These are phyloP conservation scores for Eulemur rubriventer DNA, from an alignment of 2,797 vertebrate species.

Conservation along the genomic window DNA sequence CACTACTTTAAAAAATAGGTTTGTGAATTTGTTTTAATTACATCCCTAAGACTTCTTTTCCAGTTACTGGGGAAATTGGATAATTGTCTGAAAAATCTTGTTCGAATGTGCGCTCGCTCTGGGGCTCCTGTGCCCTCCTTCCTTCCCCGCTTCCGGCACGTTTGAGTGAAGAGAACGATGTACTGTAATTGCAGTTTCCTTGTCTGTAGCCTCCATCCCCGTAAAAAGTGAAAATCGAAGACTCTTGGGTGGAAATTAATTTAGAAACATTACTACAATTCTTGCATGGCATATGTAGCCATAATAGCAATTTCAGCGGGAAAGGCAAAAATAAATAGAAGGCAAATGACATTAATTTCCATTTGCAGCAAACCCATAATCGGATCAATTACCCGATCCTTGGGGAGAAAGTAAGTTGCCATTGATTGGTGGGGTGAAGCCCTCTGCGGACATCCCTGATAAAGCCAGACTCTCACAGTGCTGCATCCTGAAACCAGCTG, in stretches of 20 bases:
- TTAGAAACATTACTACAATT: constrained; percentile 26
- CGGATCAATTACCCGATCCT: background rate
- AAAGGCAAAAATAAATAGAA: constrained; percentile 44
- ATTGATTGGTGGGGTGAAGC: background rate
- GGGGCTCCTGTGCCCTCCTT: background rate
- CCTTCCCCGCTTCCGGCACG: background rate
- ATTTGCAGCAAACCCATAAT: background rate
- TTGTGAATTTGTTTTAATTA: background rate
- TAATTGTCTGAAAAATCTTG: background rate
- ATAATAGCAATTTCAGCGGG: background rate
- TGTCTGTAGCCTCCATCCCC: background rate
- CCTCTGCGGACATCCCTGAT: background rate
- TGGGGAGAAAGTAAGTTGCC: background rate
- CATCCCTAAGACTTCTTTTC: background rate
- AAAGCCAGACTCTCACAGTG: rapidly evolving
- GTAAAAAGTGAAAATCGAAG: background rate
- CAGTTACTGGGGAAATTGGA: background rate
- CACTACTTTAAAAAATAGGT: background rate
- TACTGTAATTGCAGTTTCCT: background rate
- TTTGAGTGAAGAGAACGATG: background rate
- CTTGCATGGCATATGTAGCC: background rate
- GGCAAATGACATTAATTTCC: constrained; percentile 16
- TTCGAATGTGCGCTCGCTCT: background rate
- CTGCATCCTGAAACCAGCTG: rapidly evolving
- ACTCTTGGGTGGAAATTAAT: constrained; percentile 40